Base-by-base conservation (phyloP, 2,888 invertebrate genomes). In the Taenaris catops region DNA sequence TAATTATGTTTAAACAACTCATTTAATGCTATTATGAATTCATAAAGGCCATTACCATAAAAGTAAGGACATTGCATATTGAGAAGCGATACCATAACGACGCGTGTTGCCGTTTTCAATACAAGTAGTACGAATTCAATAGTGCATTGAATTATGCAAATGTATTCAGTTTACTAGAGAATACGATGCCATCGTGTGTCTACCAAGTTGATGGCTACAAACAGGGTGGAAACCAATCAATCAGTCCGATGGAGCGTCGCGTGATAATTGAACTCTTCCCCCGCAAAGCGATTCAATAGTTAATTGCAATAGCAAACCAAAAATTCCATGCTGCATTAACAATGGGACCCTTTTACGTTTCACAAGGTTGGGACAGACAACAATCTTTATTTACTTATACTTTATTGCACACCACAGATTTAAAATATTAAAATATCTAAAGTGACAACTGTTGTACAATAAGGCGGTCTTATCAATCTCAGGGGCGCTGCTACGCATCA, bases 291-390 rank as follows among this genome's bases (percentile, higher is more conserved):
- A 74, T 74, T 74, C 74, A 70, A 76, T 76, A 80, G 70, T 81
- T 80, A 81, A 81, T 81, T 84, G 75, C 80, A 78, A 80, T 74
- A 65, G 80, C 81, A 79, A 81, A 84, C 81, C 81, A 76, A 83
- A 80, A 80, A 84, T 84, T 80, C 81, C 78, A 78, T 66, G 78
- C 75, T 57, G 71, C 74, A 75, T 83, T 73, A 79, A 75, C 71
- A 52, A 68, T 67, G 65, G 71, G 75, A 75, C 74, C 74, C 76
- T 72, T 76, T 78, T 78, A 76, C 70, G 68, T 68, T n/a, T 66
- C 70, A 72, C 71, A 75, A 75, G 76, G 75, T 78, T 67, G 73
- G 74, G 66, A 67, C 67, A 27, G 27, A 10, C 27, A 18, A 59
- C 66, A 76, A 78, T 81, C 80, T 78, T 73, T 73, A 75, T 72